These are phyloP conservation scores for Cephus pygmeus DNA, from an alignment of 2,888 invertebrate species.

Conservation along the genomic window DNA sequence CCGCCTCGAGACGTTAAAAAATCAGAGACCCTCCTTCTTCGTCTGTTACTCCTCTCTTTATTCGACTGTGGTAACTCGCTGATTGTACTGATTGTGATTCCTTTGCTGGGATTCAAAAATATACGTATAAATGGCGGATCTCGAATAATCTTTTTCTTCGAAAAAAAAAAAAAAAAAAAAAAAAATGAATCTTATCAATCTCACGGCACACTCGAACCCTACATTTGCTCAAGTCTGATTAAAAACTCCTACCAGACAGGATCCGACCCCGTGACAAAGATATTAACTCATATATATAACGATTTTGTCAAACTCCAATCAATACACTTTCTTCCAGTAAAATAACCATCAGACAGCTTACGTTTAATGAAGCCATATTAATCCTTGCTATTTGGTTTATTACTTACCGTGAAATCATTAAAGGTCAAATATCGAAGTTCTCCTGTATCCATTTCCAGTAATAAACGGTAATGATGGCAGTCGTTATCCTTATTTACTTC, in stretches of 20 bases:
- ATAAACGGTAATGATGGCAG: not conserved
- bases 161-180: not conserved
- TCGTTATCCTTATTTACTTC: not conserved
- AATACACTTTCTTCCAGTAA: not conserved
- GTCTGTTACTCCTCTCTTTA: constrained; percentile 8
- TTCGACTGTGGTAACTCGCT: constrained; percentile 11
- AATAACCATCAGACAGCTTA: not conserved
- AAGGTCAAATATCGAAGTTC: not conserved
- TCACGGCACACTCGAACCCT: not conserved
- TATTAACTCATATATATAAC: not conserved
- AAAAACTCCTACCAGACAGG: not conserved
- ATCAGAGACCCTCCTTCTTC: constrained; percentile 24
- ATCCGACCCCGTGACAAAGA: not conserved
- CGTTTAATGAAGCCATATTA: not conserved
- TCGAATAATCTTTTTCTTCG: not conserved
- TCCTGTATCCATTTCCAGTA: not conserved
- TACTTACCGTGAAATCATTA: not conserved
- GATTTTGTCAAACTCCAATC: not conserved
- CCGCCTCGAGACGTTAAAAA: constrained; percentile 41
- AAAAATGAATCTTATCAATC: not conserved
- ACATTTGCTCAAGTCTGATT: not conserved
- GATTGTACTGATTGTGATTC: constrained; percentile 5
- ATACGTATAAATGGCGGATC: not conserved
- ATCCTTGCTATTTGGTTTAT: not conserved
- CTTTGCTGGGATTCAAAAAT: not conserved